phyloP scores from a whole-genome alignment of 2,797 vertebrate genomes.

The Pterois miles region DNA sequence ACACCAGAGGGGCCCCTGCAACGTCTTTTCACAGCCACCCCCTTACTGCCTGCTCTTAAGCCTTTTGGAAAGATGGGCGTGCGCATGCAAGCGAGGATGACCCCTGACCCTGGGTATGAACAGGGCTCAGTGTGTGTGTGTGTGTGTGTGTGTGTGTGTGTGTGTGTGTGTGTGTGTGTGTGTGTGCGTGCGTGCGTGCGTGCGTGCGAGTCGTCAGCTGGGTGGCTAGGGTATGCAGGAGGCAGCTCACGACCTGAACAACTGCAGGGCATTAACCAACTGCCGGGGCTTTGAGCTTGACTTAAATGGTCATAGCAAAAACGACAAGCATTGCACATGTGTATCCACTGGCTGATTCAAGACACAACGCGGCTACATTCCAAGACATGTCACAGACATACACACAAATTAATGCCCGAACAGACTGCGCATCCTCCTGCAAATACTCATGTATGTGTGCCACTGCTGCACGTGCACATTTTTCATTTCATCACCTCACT shows the following conservation, averaged over 20 bases:
- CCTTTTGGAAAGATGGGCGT: conserved; percentile 38
- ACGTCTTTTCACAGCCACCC: conserved; percentile 43
- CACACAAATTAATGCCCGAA: background rate
- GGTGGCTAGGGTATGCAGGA: conserved; percentile 39
- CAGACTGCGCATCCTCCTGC: background rate
- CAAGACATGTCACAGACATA: background rate
- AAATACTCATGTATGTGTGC: conserved; percentile 30
- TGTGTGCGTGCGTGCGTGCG: no score
- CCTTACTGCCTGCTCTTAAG: conserved; percentile 13
- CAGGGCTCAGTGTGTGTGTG: conserved; percentile 29
- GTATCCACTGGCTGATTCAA: background rate
- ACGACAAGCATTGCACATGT: conserved; percentile 32
- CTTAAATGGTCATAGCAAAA: conserved; percentile 44
- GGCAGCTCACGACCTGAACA: conserved; percentile 59
- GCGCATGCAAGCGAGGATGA: conserved; percentile 25
- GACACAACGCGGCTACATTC: conserved; percentile 13
- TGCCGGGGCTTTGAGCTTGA: conserved; percentile 48
- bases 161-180: conserved; percentile 25
- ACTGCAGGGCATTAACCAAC: conserved; percentile 60
- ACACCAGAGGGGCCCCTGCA: conserved; percentile 6
- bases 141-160: conserved; percentile 18
- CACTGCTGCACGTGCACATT: conserved; percentile 40
- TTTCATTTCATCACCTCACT: conserved; percentile 75
- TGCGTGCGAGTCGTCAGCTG: no score
- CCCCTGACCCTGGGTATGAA: conserved; percentile 52